Percentiles rank a stretch among this genome's conserved stretches.
These are phyloP conservation scores for Lophotriccus pileatus DNA, from an alignment of 2,797 vertebrate genomes.

Conservation along the genomic window DNA sequence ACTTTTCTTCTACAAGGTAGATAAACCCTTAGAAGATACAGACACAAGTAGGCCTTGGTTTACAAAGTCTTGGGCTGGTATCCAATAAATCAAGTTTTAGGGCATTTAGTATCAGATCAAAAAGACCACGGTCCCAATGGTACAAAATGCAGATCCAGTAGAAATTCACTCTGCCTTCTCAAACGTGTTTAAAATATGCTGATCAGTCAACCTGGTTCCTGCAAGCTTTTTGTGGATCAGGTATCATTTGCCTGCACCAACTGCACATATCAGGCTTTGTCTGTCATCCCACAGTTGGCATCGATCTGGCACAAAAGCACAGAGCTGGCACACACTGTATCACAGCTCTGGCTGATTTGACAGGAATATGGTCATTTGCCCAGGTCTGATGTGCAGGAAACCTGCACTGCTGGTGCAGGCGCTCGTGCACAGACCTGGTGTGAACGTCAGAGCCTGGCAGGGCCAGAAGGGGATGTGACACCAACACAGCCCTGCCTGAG, in stretches of 20 bases:
- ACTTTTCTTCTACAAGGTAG: neutral
- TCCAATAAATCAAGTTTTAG: neutral
- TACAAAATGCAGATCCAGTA: neutral
- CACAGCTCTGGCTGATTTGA: slow-evolving; percentile 34
- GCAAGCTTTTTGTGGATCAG: neutral
- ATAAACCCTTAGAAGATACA: neutral
- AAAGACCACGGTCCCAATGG: neutral
- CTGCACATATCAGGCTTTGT: neutral
- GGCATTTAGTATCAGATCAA: neutral
- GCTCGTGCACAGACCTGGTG: neutral
- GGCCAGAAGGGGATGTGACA: neutral
- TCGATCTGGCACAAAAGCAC: neutral
- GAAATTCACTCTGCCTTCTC: neutral
- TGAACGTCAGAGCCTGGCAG: neutral
- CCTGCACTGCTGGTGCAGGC: neutral
- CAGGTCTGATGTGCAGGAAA: neutral
- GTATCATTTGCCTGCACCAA: neutral
- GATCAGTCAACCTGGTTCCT: neutral
- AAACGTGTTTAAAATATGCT: neutral
- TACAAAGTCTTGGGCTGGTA: neutral
- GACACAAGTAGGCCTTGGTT: neutral
- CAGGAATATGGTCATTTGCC: slow-evolving; percentile 25
- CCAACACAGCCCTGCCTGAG: neutral
- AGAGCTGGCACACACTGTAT: neutral
- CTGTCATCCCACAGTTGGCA: slow-evolving; percentile 17